phyloP scores from a whole-genome alignment of 2,113 vertebrate genomes.

The Limnothrissa miodon region DNA sequence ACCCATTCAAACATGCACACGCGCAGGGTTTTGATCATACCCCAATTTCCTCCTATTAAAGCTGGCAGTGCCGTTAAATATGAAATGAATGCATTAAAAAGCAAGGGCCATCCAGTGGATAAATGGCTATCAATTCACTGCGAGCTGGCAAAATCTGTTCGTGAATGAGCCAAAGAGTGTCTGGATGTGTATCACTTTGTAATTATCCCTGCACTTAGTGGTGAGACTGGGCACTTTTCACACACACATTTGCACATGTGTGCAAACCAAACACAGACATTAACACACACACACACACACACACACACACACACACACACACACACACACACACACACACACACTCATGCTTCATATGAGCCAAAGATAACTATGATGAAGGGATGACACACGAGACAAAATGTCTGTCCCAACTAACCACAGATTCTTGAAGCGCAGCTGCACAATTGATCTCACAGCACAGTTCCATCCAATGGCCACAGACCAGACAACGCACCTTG shows the following conservation, averaged over 20 bases:
- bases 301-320: constrained; percentile 4
- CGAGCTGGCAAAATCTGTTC: constrained; percentile 69
- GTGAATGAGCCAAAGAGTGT: constrained; percentile 63
- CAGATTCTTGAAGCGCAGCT: constrained; percentile 28
- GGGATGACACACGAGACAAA: constrained; percentile 31
- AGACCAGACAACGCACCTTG: background rate
- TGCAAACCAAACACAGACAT: too few species aligned
- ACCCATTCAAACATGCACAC: constrained; percentile 32
- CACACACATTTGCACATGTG: constrained; percentile 33
- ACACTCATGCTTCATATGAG: constrained; percentile 32
- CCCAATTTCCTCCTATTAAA: constrained; percentile 71
- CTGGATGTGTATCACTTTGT: constrained; percentile 72
- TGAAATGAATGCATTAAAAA: constrained; percentile 77
- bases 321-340: constrained; percentile 34
- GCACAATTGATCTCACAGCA: background rate
- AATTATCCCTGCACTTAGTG: constrained; percentile 67
- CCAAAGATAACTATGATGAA: background rate
- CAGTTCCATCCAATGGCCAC: background rate
- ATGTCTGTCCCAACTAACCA: constrained; percentile 11
- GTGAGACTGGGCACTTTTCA: constrained; percentile 49
- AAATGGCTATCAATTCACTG: constrained; percentile 75
- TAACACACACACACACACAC: too few species aligned
- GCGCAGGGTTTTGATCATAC: constrained; percentile 57
- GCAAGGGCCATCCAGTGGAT: constrained; percentile 70
- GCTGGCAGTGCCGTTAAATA: constrained; percentile 73